These are phyloP conservation scores for Encarsia formosa DNA, from an alignment of 2,888 invertebrate genomes.

Conservation along the genomic window DNA sequence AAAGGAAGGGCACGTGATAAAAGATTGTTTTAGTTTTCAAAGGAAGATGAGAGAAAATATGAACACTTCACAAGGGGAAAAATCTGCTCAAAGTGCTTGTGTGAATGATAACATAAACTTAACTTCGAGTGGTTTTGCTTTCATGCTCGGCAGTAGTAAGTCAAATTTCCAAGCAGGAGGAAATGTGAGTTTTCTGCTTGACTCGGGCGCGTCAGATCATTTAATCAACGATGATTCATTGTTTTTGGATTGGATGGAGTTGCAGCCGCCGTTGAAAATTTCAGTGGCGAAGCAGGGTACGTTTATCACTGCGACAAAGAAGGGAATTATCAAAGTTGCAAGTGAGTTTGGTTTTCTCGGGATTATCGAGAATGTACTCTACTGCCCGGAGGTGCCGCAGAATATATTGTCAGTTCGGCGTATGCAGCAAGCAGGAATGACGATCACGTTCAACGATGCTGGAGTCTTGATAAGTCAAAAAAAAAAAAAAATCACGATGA, in stretches of 20 bases:
- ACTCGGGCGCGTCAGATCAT: too few relatives aligned
- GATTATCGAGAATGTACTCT: constrained; percentile 33
- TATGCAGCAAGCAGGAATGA: constrained; percentile 32
- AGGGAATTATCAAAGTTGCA: constrained; percentile 32
- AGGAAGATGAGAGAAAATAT: too few relatives aligned
- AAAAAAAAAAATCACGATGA: not conserved
- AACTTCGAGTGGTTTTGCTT: too few relatives aligned
- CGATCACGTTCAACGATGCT: not conserved
- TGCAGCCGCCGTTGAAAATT: not conserved
- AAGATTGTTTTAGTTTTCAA: too few relatives aligned
- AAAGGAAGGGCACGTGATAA: too few relatives aligned
- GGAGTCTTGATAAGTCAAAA: not conserved
- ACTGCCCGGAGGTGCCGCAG: constrained; percentile 35
- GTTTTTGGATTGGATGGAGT: constrained; percentile 1
- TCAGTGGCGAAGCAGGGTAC: constrained; percentile 8
- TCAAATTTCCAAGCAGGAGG: too few relatives aligned
- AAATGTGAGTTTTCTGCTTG: too few relatives aligned
- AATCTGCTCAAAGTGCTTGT: too few relatives aligned
- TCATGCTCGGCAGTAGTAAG: too few relatives aligned
- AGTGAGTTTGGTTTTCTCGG: constrained; percentile 30
- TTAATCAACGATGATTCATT: too few relatives aligned
- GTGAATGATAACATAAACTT: too few relatives aligned
- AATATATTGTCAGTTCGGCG: constrained; percentile 32
- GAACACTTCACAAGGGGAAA: too few relatives aligned
- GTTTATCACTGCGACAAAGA: constrained; percentile 36